A percentile compares a stretch with the other conserved stretches of the same genome.
phyloP scores from a whole-genome alignment of 2,888 invertebrate genomes.

The Gibbula magus region DNA sequence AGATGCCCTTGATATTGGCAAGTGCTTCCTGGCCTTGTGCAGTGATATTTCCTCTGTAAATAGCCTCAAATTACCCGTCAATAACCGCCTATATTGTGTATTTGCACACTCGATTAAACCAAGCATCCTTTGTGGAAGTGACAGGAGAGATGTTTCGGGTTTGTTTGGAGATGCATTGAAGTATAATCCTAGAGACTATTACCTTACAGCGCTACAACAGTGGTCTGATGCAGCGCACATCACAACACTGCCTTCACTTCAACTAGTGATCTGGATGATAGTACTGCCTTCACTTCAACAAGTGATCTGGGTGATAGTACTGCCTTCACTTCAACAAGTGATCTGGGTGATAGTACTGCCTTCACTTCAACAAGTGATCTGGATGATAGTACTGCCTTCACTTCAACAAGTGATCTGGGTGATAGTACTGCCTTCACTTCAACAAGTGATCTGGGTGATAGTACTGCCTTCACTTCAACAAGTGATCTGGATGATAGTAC shows the following conservation, averaged over 20 bases:
- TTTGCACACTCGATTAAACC: constrained; percentile 11
- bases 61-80: constrained; percentile 21
- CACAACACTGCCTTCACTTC: background rate
- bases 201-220: background rate
- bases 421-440: no score
- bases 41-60: constrained; percentile 16
- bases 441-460: no score
- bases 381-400: no score
- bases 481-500: no score
- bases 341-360: no score
- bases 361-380: no score
- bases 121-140: constrained; percentile 8
- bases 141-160: background rate
- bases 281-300: no score
- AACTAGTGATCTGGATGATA: no score
- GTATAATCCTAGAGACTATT: background rate
- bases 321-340: no score
- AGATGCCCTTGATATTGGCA: background rate
- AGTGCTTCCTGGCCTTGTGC: background rate
- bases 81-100: constrained; percentile 3
- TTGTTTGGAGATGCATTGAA: constrained; percentile 14
- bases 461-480: no score
- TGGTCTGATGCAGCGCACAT: background rate
- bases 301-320: no score
- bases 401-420: no score